Evolutionary conservation across 2,113 vertebrate species (phyloP).

Genomic region (Mesitornis unicolor): DNA sequence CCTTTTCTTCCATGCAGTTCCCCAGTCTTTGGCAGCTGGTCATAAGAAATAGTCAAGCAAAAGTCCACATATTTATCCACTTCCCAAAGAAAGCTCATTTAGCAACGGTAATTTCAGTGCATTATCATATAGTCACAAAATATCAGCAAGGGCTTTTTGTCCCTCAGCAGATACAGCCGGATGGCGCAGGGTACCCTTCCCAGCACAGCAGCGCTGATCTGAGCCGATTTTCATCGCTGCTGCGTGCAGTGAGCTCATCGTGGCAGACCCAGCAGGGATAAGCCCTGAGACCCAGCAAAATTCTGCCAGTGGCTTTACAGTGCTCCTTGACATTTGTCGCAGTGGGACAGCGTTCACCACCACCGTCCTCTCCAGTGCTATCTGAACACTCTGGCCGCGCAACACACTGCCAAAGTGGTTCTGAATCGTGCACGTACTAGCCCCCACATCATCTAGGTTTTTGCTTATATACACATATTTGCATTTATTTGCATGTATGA

Average conservation of each 20-base stretch:
- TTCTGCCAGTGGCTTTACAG: background rate
- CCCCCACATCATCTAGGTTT: background rate
- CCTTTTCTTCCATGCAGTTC: background rate
- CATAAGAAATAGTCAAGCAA: background rate
- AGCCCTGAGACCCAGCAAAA: background rate
- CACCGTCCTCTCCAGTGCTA: too few species aligned
- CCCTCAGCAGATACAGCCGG: background rate
- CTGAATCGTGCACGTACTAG: fast-evolving
- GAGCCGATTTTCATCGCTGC: background rate
- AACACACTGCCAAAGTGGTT: background rate
- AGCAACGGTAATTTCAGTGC: background rate
- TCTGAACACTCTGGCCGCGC: too few species aligned
- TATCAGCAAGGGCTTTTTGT: background rate
- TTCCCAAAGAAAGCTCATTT: background rate
- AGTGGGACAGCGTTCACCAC: background rate
- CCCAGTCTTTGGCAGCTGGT: background rate
- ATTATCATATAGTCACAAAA: background rate
- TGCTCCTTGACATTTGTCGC: background rate
- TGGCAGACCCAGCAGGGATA: background rate
- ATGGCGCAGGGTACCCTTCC: background rate
- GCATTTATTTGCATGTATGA: background rate
- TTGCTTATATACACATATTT: fast-evolving
- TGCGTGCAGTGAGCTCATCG: fast-evolving
- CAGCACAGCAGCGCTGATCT: background rate
- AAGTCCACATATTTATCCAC: background rate